Evolutionary conservation across 1,140 invertebrate species (phyloP), one percentile per base, ranked within the genome.

Genomic region (Ceratosolen fusciceps): DNA sequence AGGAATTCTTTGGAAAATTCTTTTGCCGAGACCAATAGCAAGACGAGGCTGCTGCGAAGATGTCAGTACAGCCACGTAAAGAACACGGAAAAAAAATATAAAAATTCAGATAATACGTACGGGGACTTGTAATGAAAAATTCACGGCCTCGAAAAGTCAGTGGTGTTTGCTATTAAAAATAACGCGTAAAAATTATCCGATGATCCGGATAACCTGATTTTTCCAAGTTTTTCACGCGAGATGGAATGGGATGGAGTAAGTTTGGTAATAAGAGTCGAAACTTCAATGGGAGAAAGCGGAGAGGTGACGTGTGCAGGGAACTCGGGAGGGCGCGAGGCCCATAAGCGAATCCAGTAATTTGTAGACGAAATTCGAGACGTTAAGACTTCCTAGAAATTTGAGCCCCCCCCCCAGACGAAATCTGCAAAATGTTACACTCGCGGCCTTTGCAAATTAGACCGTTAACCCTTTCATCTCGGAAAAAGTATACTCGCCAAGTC

Each of bases 281-380:
- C 5, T 62, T 34, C 0, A 19, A 8, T 2, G 16, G 0, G 34
- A 19, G 29, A 34, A 62, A 34, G 16, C 29, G 2, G 12, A 34
- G 29, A 2, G 26, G 21, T 21, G 0, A 37, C 31, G 29, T 16
- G 2, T 37, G 3, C 19, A 29, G 49, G 1, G 19, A n/a, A 37
- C 5, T 21, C n/a, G 0, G 19, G 31, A 1, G 37, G 37, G 26
- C 29, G 3, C 19, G 24, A 62, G 60, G 37, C 37, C n/a, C 16
- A 65, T 65, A 16, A 65, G 60, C 21, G 31, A 65, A 19, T 60
- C 3, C 29, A 31, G 19, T 65, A 65, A 65, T 65, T 65, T 65
- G 24, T 2, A 37, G 19, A n/a, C 31, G 21, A 65, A 65, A 65
- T 65, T 37, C 31, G 34, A 65, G 16, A 65, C 31, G 26, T 37